phyloP scores from a whole-genome alignment of 2,888 invertebrate species.

The Argynnis bischoffii region DNA sequence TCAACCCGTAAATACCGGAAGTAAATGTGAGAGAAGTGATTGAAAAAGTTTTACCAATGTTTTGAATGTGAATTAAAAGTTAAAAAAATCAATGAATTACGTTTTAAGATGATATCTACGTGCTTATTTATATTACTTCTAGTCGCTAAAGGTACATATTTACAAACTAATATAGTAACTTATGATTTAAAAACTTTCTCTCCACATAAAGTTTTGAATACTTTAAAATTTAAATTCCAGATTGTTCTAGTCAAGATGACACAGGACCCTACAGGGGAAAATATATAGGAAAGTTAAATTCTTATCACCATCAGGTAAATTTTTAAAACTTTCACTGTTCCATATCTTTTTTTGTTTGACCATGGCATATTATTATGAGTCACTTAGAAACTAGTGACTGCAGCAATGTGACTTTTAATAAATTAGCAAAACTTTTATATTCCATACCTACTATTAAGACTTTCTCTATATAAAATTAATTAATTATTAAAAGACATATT shows the following conservation, averaged over 20 bases:
- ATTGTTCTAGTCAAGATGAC: slow-evolving; percentile 81
- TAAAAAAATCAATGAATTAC: slow-evolving; percentile 48
- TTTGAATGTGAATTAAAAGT: slow-evolving; percentile 43
- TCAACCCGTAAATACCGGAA: slow-evolving; percentile 51
- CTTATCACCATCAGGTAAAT: slow-evolving; percentile 91
- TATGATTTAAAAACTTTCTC: slow-evolving; percentile 59
- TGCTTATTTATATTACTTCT: slow-evolving; percentile 55
- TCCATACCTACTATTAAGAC: no score
- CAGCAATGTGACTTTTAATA: no score
- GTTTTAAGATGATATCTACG: slow-evolving; percentile 56
- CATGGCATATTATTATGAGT: slow-evolving; percentile 27
- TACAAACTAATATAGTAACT: neutral
- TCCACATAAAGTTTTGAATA: slow-evolving; percentile 32
- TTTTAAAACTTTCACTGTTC: slow-evolving; percentile 35
- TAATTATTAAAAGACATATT: no score
- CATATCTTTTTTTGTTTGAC: slow-evolving; percentile 27
- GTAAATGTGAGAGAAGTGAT: slow-evolving; percentile 41
- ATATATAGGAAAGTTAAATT: slow-evolving; percentile 91
- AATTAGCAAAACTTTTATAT: neutral
- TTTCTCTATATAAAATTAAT: no score
- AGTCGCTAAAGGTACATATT: slow-evolving; percentile 53
- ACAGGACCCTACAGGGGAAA: slow-evolving; percentile 90
- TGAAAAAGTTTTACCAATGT: slow-evolving; percentile 50
- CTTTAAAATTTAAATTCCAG: slow-evolving; percentile 52
- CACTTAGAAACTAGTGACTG: neutral